Conservation (phyloP, 1,140 invertebrate species). For the Pinna nobilis region DNA sequence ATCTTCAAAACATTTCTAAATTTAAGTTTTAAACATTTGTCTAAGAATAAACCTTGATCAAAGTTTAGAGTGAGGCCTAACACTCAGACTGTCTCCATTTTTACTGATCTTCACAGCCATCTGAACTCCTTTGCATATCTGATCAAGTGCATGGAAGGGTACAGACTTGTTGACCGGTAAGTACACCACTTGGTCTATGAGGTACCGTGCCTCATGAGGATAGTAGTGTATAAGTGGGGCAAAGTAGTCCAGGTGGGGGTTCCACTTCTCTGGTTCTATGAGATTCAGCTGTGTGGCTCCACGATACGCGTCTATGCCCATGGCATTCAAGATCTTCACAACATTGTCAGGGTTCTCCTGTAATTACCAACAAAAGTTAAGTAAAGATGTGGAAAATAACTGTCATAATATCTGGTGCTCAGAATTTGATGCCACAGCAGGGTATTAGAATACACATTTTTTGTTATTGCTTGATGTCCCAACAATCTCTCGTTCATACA, state of each 20-base stretch:
- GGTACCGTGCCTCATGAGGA: constrained; percentile 71
- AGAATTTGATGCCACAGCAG: too few relatives aligned
- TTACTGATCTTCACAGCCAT: constrained; percentile 45
- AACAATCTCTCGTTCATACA: too few relatives aligned
- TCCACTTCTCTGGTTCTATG: constrained; percentile 60
- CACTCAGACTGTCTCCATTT: constrained; percentile 40
- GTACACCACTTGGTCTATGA: constrained; percentile 74
- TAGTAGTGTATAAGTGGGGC: constrained; percentile 51
- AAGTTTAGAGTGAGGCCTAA: constrained; percentile 48
- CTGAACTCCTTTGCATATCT: constrained; percentile 57
- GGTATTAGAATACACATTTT: too few relatives aligned
- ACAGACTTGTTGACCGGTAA: constrained; percentile 72
- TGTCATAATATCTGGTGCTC: not conserved
- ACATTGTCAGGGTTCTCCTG: constrained; percentile 72
- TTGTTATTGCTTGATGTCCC: too few relatives aligned
- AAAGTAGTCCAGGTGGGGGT: constrained; percentile 11
- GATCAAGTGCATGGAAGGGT: constrained; percentile 68
- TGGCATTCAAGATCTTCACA: constrained; percentile 60
- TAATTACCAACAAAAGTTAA: constrained; percentile 26
- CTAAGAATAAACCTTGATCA: too few relatives aligned
- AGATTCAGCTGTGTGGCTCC: constrained; percentile 73
- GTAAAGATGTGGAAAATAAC: not conserved
- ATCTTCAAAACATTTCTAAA: too few relatives aligned
- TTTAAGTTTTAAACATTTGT: too few relatives aligned
- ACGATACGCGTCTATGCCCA: constrained; percentile 73